Conservation (phyloP, 2,888 invertebrate genomes). For the Volucella inflata region DNA sequence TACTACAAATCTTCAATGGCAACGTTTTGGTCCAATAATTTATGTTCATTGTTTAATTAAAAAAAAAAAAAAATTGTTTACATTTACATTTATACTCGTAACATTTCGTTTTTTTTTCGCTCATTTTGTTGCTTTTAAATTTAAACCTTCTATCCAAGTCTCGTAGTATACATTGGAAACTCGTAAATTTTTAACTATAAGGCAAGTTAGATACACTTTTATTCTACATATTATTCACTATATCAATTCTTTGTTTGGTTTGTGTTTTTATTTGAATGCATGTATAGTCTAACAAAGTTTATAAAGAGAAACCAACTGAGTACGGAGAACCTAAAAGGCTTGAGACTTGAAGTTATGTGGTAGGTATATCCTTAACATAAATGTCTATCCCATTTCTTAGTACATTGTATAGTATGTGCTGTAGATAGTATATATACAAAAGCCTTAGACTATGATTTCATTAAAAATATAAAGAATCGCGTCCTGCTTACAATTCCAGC, state of each 20-base stretch:
- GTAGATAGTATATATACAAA: constrained; percentile 53
- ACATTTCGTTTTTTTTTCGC: neutral
- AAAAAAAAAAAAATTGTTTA: constrained; percentile 20
- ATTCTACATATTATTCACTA: constrained; percentile 61
- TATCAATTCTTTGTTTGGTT: neutral
- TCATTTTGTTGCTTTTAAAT: too few relatives aligned
- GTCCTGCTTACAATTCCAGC: constrained; percentile 81
- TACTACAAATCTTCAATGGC: constrained; percentile 41
- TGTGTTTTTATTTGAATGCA: constrained; percentile 16
- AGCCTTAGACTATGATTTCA: constrained; percentile 49
- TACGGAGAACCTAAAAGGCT: constrained; percentile 14
- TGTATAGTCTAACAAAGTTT: constrained; percentile 32
- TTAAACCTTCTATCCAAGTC: constrained; percentile 25
- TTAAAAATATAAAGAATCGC: constrained; percentile 32
- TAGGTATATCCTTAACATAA: neutral
- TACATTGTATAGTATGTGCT: constrained; percentile 24
- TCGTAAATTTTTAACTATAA: constrained; percentile 53
- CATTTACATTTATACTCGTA: too few relatives aligned
- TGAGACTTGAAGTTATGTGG: constrained; percentile 40
- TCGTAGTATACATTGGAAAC: constrained; percentile 56
- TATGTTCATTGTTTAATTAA: constrained; percentile 8
- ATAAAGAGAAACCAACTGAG: constrained; percentile 39
- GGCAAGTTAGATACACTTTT: constrained; percentile 66
- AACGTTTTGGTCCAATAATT: constrained; percentile 67
- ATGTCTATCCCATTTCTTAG: constrained; percentile 1